Evolutionary conservation across 1,140 invertebrate species (phyloP).

Genomic region (Dendrolimus punctatus): DNA sequence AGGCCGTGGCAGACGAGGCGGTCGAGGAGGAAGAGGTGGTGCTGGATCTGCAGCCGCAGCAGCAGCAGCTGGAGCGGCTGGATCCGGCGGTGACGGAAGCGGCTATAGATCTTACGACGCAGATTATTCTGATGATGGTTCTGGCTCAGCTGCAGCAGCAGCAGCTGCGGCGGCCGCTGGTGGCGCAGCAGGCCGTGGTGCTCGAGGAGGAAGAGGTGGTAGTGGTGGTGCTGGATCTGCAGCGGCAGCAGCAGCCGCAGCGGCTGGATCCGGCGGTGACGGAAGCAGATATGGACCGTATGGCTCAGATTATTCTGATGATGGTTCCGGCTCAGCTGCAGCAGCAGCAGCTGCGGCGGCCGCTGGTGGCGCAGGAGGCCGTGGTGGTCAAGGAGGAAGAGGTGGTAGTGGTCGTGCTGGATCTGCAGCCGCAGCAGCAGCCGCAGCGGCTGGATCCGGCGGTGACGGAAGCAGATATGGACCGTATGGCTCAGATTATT

Average conservation of each 20-base stretch:
- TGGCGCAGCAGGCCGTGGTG: too few relatives aligned
- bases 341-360: conserved; percentile 6
- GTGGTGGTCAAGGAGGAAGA: conserved; percentile 1
- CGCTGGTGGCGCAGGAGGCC: neutral
- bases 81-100: too few relatives aligned
- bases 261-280: too few relatives aligned
- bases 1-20: conserved; percentile 2
- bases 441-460: conserved; percentile 3
- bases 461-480: conserved; percentile 1
- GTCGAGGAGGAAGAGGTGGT: neutral
- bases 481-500: too few relatives aligned
- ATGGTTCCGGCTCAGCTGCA: conserved; percentile 3
- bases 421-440: conserved; percentile 3
- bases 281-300: neutral
- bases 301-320: too few relatives aligned
- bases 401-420: too few relatives aligned
- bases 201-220: too few relatives aligned
- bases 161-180: conserved; percentile 3
- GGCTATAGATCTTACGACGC: neutral
- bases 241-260: too few relatives aligned
- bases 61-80: too few relatives aligned
- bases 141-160: neutral
- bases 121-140: too few relatives aligned
- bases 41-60: neutral
- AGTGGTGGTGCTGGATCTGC: too few relatives aligned